phyloP scores from a whole-genome alignment of 2,113 vertebrate genomes.

The Morone saxatilis region DNA sequence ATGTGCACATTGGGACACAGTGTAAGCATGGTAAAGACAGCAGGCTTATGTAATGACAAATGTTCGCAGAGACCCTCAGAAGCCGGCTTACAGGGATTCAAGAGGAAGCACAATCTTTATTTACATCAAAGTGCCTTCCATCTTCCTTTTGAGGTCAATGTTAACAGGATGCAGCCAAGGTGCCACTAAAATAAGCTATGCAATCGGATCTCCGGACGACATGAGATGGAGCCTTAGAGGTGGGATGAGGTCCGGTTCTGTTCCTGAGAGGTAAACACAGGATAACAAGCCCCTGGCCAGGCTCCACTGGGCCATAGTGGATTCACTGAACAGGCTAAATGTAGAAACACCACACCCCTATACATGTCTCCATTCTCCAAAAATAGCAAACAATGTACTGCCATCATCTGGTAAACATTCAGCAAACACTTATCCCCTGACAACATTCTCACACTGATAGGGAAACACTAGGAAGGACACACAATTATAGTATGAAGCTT shows the following conservation, averaged over 20 bases:
- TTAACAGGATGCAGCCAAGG: constrained; percentile 80
- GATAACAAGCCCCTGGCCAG: constrained; percentile 70
- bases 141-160: constrained; percentile 72
- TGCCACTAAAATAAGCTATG: constrained; percentile 78
- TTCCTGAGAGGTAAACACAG: constrained; percentile 83
- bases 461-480: constrained; percentile 77
- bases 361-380: constrained; percentile 71
- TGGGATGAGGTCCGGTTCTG: constrained; percentile 68
- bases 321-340: constrained; percentile 77
- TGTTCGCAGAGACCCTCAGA: constrained; percentile 64
- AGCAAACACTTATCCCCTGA: constrained; percentile 76
- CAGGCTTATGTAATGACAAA: constrained; percentile 71
- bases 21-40: constrained; percentile 62
- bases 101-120: constrained; percentile 74
- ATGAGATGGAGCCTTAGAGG: constrained; percentile 63
- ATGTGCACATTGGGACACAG: constrained; percentile 42
- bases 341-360: constrained; percentile 77
- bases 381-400: constrained; percentile 82
- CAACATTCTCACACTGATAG: constrained; percentile 72
- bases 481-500: constrained; percentile 45
- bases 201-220: constrained; percentile 77
- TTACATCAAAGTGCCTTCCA: constrained; percentile 79
- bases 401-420: constrained; percentile 81
- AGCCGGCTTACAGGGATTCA: constrained; percentile 73
- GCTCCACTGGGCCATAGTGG: constrained; percentile 66